phyloP scores from a whole-genome alignment of 2,797 vertebrate genomes.

The Falco naumanni region DNA sequence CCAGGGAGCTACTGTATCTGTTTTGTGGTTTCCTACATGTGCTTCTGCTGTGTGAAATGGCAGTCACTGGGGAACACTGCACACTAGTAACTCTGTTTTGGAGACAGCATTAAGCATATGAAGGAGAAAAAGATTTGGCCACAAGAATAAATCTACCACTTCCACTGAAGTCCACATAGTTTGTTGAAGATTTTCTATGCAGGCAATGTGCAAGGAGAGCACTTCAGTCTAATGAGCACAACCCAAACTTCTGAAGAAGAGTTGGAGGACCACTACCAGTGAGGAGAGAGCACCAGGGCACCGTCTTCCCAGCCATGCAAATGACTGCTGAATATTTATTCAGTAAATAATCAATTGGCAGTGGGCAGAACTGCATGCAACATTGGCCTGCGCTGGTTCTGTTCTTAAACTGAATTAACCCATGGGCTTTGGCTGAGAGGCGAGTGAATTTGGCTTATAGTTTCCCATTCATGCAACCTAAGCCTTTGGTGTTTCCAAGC shows the following conservation, averaged over 20 bases:
- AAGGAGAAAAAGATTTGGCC: not conserved
- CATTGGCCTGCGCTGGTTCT: not conserved
- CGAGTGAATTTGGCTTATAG: fast-evolving
- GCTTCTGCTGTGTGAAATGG: not conserved
- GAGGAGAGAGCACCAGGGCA: not conserved
- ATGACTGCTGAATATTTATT: not conserved
- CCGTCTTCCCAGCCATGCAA: fast-evolving
- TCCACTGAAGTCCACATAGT: not conserved
- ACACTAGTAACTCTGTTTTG: not conserved
- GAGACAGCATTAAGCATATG: not conserved
- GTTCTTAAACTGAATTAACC: not conserved
- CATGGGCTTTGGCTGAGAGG: not conserved
- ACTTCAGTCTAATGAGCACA: not conserved
- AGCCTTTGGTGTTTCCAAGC: not conserved
- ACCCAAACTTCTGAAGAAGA: not conserved
- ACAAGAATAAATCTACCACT: not conserved
- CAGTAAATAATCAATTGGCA: not conserved
- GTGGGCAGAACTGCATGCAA: not conserved
- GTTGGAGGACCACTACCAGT: not conserved
- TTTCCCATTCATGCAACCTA: not conserved
- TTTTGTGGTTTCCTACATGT: not conserved
- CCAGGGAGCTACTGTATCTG: not conserved
- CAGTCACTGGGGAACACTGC: not conserved
- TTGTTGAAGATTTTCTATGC: not conserved
- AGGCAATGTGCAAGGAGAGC: not conserved